A percentile compares a stretch with the other conserved stretches of the same genome.
phyloP scores from a whole-genome alignment of 2,113 vertebrate species.

The Podarcis raffonei region DNA sequence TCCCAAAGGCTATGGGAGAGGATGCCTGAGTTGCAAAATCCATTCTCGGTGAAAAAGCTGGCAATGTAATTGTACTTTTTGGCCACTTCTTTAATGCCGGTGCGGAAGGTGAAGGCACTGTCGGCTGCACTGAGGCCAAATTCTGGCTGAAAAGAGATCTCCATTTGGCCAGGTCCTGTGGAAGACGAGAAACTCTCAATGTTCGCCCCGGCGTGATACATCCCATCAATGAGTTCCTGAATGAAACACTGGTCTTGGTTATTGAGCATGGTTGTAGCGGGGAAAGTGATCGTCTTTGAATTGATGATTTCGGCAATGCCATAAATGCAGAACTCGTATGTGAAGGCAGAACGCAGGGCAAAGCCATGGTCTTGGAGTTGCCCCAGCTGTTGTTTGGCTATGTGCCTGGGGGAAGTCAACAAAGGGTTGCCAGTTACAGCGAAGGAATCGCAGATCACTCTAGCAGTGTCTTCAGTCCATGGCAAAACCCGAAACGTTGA shows the following conservation, averaged over 20 bases:
- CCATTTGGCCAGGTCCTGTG: conserved; percentile 89
- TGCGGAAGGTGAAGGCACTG: conserved; percentile 91
- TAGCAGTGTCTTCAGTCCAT: conserved; percentile 88
- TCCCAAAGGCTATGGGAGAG: conserved; percentile 93
- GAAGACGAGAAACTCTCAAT: conserved; percentile 92
- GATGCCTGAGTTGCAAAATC: conserved; percentile 85
- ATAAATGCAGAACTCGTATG: conserved; percentile 91
- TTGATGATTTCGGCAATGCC: conserved; percentile 84
- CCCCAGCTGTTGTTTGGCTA: conserved; percentile 86
- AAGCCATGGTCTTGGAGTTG: conserved; percentile 87
- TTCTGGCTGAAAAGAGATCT: conserved; percentile 87
- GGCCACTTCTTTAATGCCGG: conserved; percentile 92
- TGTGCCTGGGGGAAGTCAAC: conserved; percentile 86
- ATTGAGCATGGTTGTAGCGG: conserved; percentile 85
- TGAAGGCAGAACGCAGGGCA: conserved; percentile 86
- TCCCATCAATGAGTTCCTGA: conserved; percentile 89
- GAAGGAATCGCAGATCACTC: conserved; percentile 93
- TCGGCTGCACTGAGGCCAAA: conserved; percentile 90
- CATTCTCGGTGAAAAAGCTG: conserved; percentile 88
- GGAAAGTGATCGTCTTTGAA: conserved; percentile 88
- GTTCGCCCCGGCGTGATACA: conserved; percentile 89
- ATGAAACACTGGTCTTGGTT: conserved; percentile 90
- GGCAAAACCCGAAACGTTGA: conserved; percentile 87
- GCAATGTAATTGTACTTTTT: conserved; percentile 89
- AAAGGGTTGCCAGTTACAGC: conserved; percentile 83